Evolutionary conservation across 2,888 invertebrate species (phyloP).

Genomic region (Drosophila conformis): DNA sequence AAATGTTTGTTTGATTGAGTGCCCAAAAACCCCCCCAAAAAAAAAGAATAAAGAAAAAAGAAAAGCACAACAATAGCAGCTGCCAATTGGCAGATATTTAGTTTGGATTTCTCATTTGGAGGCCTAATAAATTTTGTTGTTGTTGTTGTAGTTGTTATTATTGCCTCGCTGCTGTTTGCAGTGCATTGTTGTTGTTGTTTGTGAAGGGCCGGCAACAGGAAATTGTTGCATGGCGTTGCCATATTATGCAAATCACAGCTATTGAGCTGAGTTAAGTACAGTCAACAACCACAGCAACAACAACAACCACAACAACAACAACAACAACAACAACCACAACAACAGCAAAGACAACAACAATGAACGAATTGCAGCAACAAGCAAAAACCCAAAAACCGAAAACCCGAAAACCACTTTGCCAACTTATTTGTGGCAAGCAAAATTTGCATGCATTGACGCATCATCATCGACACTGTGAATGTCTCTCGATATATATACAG

Average conservation of each 20-base stretch:
- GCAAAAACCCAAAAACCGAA: conserved; percentile 46
- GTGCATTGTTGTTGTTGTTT: conserved; percentile 5
- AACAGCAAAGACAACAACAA: conserved; percentile 8
- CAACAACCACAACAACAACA: conserved; percentile 24
- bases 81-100: conserved; percentile 24
- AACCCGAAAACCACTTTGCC: conserved; percentile 69
- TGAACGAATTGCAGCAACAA: conserved; percentile 11
- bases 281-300: conserved; percentile 47
- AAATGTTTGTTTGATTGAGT: conserved; percentile 68
- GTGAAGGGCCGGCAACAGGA: conserved; percentile 43
- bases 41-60: background rate
- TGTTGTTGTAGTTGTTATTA: conserved; percentile 1
- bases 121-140: conserved; percentile 53
- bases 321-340: too few relatives aligned
- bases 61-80: background rate
- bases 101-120: conserved; percentile 59
- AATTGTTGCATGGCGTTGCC: conserved; percentile 73
- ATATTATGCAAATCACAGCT: conserved; percentile 74
- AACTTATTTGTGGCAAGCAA: conserved; percentile 75
- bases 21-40: conserved; percentile 5
- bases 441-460: conserved; percentile 73
- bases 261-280: conserved; percentile 59
- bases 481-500: conserved; percentile 16
- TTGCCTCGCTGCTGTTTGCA: background rate
- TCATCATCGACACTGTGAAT: conserved; percentile 60